A percentile compares a stretch with the other conserved stretches of the same genome.
These are phyloP conservation scores for Acanthis flammea DNA, from an alignment of 2,797 vertebrate genomes.

Conservation along the genomic window DNA sequence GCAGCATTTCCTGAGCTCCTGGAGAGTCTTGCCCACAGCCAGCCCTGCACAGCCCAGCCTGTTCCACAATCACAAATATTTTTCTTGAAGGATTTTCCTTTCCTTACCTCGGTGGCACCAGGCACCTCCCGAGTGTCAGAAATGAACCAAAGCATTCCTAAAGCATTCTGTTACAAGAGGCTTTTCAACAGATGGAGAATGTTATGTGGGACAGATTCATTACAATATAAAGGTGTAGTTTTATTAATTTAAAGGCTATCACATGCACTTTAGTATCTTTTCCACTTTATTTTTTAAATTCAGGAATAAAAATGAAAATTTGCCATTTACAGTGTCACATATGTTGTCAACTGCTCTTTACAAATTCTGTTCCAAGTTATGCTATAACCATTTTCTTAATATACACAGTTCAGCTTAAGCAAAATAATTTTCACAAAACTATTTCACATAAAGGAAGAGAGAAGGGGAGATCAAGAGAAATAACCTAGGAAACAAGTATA, in stretches of 20 bases:
- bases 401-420: neutral
- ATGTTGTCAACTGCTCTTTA: neutral
- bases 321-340: neutral
- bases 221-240: neutral
- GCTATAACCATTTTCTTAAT: neutral
- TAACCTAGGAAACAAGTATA: constrained; percentile 64
- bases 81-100: neutral
- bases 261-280: neutral
- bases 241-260: neutral
- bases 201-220: neutral
- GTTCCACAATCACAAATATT: neutral
- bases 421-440: constrained; percentile 38
- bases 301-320: constrained; percentile 12
- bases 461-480: constrained; percentile 5
- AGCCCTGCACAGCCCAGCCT: neutral
- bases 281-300: neutral
- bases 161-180: neutral
- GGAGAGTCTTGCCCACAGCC: neutral
- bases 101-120: neutral
- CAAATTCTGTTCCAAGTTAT: neutral
- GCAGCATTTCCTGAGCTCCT: neutral
- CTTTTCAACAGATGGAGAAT: neutral
- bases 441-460: constrained; percentile 4
- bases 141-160: neutral
- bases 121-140: neutral